phyloP scores from a whole-genome alignment of 2,888 invertebrate species.

The Torymus tubicola region DNA sequence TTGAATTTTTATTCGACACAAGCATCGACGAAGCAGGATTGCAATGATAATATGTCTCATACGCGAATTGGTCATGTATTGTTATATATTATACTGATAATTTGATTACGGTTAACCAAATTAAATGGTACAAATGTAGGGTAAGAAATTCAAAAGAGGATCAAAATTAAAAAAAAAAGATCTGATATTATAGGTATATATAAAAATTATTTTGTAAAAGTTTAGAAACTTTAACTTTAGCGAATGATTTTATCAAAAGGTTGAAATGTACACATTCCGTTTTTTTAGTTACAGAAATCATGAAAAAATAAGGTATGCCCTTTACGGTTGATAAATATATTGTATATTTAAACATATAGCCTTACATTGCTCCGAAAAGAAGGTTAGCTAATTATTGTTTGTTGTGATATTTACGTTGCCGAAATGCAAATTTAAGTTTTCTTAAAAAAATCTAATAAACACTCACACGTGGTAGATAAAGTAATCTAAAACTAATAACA shows the following conservation, averaged over 20 bases:
- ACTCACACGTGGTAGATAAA: background rate
- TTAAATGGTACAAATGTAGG: slow-evolving; percentile 24
- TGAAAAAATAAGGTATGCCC: too few species aligned
- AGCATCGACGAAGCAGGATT: background rate
- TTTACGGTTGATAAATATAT: too few species aligned
- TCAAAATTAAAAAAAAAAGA: background rate
- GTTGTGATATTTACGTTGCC: background rate
- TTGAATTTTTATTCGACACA: background rate
- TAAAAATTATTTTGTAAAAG: too few species aligned
- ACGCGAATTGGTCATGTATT: background rate
- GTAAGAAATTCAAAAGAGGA: slow-evolving; percentile 18
- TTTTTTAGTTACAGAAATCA: too few species aligned
- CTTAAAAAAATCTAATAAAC: slow-evolving; percentile 1
- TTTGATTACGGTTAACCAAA: slow-evolving; percentile 8
- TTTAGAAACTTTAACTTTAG: too few species aligned
- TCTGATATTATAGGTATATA: too few species aligned
- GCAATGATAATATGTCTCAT: background rate
- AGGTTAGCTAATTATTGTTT: background rate
- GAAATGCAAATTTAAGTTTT: background rate
- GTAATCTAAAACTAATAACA: background rate
- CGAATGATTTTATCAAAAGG: too few species aligned
- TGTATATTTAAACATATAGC: too few species aligned
- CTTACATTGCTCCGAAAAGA: too few species aligned
- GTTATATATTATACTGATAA: background rate
- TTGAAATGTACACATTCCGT: too few species aligned